Evolutionary conservation across 1,140 invertebrate species (phyloP).

Genomic region (Diorhabda carinulata): DNA sequence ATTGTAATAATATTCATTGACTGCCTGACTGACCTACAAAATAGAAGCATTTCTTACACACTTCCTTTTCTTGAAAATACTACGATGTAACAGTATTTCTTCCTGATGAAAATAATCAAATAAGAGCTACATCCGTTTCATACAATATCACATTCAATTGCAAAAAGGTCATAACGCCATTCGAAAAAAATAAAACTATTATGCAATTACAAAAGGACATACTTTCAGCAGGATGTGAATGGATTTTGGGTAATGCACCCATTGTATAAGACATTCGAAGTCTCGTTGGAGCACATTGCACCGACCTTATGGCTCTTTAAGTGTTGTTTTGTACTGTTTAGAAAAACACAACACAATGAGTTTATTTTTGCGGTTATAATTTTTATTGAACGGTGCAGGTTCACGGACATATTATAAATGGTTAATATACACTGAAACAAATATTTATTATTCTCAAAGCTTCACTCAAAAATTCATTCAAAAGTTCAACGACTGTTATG

Average conservation of each 20-base stretch:
- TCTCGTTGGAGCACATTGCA: slow-evolving; percentile 15
- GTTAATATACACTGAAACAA: background rate
- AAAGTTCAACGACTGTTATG: too few relatives aligned
- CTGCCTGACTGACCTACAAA: too few relatives aligned
- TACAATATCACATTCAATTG: background rate
- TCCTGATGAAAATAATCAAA: slow-evolving; percentile 4
- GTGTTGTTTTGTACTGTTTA: slow-evolving; percentile 18
- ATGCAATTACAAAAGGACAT: slow-evolving; percentile 21
- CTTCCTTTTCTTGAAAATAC: too few relatives aligned
- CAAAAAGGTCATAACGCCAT: background rate
- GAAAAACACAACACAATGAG: slow-evolving; percentile 18
- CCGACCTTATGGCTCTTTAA: slow-evolving; percentile 4
- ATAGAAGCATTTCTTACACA: too few relatives aligned
- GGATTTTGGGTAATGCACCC: slow-evolving; percentile 19
- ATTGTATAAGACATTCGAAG: slow-evolving; percentile 22
- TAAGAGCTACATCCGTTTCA: background rate
- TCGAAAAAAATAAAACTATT: slow-evolving; percentile 22
- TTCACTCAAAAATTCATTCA: too few relatives aligned
- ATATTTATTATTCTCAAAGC: too few relatives aligned
- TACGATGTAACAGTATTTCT: background rate
- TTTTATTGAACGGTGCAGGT: slow-evolving; percentile 21
- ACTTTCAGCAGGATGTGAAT: slow-evolving; percentile 5
- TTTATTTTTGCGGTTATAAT: slow-evolving; percentile 21
- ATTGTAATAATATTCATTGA: too few relatives aligned
- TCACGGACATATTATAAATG: slow-evolving; percentile 17